A percentile compares a stretch with the other conserved stretches of the same genome.
Conservation (phyloP, 2,113 vertebrate species). For the Orcinus orca region DNA sequence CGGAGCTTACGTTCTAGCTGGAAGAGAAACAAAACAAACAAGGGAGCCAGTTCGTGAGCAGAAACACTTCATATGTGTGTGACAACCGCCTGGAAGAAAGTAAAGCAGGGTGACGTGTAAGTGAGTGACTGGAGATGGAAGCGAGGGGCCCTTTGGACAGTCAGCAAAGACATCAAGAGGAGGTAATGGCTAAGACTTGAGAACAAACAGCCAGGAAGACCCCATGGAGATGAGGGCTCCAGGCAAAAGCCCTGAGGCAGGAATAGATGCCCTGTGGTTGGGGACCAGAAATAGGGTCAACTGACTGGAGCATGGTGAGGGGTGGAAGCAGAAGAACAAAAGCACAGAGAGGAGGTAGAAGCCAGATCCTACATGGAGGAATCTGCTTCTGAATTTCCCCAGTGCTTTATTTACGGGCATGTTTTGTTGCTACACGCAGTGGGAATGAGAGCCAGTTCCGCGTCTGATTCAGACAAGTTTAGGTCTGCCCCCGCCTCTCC, state of each 20-base stretch:
- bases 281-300: background rate
- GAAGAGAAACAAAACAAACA: background rate
- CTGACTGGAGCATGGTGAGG: rapidly evolving
- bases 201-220: background rate
- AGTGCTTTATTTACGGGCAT: background rate
- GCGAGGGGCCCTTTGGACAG: background rate
- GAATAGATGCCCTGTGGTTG: too few relatives aligned
- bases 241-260: background rate
- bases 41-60: background rate
- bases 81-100: background rate
- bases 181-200: background rate
- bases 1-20: background rate
- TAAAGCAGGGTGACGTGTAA: background rate
- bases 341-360: too few relatives aligned
- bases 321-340: rapidly evolving
- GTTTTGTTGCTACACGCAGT: background rate
- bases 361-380: rapidly evolving
- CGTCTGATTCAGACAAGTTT: rapidly evolving
- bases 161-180: background rate
- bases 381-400: too few relatives aligned
- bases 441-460: background rate
- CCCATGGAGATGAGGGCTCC: background rate
- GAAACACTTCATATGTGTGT: background rate
- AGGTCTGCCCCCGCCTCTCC: background rate
- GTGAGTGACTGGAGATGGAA: background rate